These are phyloP conservation scores for Danaus chrysippus DNA, from an alignment of 2,888 invertebrate species.

Conservation along the genomic window DNA sequence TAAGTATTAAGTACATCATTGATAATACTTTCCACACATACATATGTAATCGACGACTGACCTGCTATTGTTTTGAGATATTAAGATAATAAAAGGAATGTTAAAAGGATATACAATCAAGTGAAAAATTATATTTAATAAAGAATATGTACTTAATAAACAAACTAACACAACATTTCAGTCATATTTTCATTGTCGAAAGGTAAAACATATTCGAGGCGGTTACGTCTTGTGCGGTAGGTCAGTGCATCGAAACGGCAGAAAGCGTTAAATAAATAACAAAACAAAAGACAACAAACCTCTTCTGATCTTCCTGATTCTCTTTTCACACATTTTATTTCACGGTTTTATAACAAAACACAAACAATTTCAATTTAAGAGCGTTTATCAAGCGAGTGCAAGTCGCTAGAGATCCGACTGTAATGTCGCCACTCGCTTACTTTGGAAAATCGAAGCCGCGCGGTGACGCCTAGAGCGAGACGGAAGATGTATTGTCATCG, in stretches of 20 bases:
- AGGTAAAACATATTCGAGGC: no score
- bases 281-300: conserved; percentile 40
- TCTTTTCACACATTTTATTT: conserved; percentile 62
- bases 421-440: conserved; percentile 21
- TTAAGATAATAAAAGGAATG: no score
- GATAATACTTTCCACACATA: no score
- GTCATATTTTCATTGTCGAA: no score
- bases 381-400: conserved; percentile 27
- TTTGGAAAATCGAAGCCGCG: conserved; percentile 37
- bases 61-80: no score
- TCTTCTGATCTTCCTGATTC: conserved; percentile 56
- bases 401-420: conserved; percentile 27
- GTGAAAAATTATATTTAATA: no score
- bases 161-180: no score
- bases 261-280: neutral
- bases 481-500: conserved; percentile 30
- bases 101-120: no score
- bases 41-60: no score
- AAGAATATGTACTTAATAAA: no score
- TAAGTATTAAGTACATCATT: no score
- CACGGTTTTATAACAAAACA: conserved; percentile 41
- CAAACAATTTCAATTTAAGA: conserved; percentile 23
- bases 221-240: conserved; percentile 24
- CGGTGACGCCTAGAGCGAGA: conserved; percentile 33
- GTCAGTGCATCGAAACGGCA: conserved; percentile 29